phyloP scores from a whole-genome alignment of 2,113 vertebrate species.

The Cottus gobio region DNA sequence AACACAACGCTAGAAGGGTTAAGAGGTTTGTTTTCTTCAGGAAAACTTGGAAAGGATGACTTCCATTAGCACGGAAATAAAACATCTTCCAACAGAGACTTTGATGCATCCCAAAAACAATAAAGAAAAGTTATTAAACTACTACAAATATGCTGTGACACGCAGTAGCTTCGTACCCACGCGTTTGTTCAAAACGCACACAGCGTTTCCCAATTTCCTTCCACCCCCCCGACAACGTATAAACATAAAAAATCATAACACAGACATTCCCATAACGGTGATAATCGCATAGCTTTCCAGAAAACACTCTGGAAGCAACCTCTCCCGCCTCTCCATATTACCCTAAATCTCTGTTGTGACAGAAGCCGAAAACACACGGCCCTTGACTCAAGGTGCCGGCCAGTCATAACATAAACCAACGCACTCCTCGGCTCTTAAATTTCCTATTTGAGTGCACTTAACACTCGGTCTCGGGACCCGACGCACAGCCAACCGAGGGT shows the following conservation, averaged over 20 bases:
- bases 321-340: slow-evolving; percentile 8
- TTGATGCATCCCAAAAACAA: slow-evolving; percentile 1
- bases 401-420: slow-evolving; percentile 68
- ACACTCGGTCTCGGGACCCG: slow-evolving; percentile 27
- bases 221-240: neutral
- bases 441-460: slow-evolving; percentile 49
- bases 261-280: slow-evolving; percentile 1
- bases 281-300: slow-evolving; percentile 23
- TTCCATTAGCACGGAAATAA: neutral
- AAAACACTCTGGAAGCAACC: slow-evolving; percentile 37
- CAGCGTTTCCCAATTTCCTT: slow-evolving; percentile 1
- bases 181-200: neutral
- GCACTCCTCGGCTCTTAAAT: slow-evolving; percentile 55
- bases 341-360: slow-evolving; percentile 52
- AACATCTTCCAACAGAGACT: neutral
- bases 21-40: neutral
- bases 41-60: neutral
- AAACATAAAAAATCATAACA: slow-evolving; percentile 36
- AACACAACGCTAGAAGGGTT: neutral
- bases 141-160: no score
- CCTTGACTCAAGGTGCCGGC: slow-evolving; percentile 54
- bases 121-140: neutral
- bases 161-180: neutral
- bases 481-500: neutral
- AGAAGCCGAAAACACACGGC: slow-evolving; percentile 48